Evolutionary conservation across 1,140 invertebrate species (phyloP), one percentile per base, ranked within the genome.

Genomic region (Acyrthosiphon pisum): DNA sequence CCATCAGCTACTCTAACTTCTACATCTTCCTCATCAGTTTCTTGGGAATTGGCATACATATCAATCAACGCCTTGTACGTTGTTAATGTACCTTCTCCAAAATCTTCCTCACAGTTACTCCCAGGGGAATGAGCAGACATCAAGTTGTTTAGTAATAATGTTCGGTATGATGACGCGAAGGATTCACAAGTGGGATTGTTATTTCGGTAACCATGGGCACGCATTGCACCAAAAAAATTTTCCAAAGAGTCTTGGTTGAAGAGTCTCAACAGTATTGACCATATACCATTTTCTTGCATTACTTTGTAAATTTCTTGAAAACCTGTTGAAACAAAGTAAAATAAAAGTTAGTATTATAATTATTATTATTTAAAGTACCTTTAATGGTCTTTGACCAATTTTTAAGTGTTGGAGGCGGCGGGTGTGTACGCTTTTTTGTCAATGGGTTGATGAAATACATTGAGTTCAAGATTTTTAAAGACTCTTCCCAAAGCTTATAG

Each of bases 71-170:
- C 0, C 81, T 83, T 37, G 20, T 83, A 83, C 41, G 81, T 83
- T 83, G 8, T 23, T 22, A 37, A 83, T 2, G 35, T 83, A 23
- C 37, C 81, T 83, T 41, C 81, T 1, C 81, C 81, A 22, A 83
- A 83, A 83, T 83, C 76, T 37, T 83, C 76, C 35, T 83, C 76
- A 83, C 35, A 83, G 35, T 83, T 83, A 37, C 76, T 83, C 22
- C 76, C 76, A 22, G 76, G 76, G 0, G n/a, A 83, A 23, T 83
- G 76, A 83, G n/a, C 20, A 23, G 81, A 83, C 81, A 83, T 83
- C 6, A 83, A 22, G 35, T 83, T 83, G 20, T 83, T 83, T 7
- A 83, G 37, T 37, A 83, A 23, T 41, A 83, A 37, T 22, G 81
- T 83, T 83, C 81, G 22, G 81, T 83, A 83, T 83, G 81, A 37